Percentiles rank a stretch among this genome's conserved stretches.
Conservation (phyloP, 2,113 vertebrate species). For the Origma solitaria region DNA sequence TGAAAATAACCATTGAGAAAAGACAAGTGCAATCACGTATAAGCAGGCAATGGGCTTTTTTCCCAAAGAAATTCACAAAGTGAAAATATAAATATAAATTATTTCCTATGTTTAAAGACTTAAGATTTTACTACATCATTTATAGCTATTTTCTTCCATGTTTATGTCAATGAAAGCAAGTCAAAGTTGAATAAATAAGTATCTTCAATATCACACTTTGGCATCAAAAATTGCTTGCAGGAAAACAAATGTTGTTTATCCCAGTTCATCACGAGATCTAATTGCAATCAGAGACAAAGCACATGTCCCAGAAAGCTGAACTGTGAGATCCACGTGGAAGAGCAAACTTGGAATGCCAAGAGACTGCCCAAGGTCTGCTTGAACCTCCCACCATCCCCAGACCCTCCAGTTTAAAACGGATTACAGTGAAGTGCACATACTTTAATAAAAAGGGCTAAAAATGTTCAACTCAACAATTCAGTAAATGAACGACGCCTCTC, state of each 20-base stretch:
- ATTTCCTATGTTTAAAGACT: background rate
- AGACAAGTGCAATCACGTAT: background rate
- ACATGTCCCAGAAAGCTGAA: background rate
- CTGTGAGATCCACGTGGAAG: accelerated
- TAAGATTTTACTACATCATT: background rate
- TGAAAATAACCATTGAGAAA: background rate
- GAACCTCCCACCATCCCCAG: background rate
- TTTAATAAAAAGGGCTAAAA: background rate
- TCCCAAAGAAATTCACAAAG: background rate
- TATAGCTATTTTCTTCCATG: background rate
- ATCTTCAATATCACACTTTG: background rate
- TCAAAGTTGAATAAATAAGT: background rate
- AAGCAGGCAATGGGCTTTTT: background rate
- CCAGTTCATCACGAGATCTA: background rate
- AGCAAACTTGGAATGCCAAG: background rate
- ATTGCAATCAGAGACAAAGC: background rate
- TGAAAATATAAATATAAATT: background rate
- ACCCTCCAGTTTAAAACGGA: background rate
- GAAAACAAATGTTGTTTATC: background rate
- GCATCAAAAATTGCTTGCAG: background rate
- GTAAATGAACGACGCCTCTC: background rate
- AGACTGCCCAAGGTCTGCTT: background rate
- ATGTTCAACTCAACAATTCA: background rate
- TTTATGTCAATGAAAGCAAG: background rate
- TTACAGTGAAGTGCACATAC: background rate